These are phyloP conservation scores for Mustela nigripes DNA, from an alignment of 2,113 vertebrate species.

Conservation along the genomic window DNA sequence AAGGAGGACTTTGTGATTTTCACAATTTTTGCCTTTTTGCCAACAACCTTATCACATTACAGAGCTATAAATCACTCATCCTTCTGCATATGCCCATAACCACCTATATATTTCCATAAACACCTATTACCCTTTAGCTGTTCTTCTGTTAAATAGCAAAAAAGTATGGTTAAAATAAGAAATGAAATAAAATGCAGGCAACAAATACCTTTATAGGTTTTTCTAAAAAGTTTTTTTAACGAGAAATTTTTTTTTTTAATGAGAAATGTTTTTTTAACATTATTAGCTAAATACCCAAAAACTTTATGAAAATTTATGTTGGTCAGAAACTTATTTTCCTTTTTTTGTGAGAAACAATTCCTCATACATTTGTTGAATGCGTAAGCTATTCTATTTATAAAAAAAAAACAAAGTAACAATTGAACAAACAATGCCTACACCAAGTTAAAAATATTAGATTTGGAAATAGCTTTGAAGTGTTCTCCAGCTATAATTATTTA, in stretches of 20 bases:
- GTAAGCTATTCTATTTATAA: constrained; percentile 35
- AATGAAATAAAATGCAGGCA: neutral
- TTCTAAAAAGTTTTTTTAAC: neutral
- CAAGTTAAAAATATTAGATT: constrained; percentile 52
- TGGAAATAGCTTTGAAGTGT: constrained; percentile 47
- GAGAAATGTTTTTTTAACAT: too few relatives aligned
- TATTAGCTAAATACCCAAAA: neutral
- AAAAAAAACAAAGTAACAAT: neutral
- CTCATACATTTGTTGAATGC: neutral
- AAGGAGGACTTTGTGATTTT: neutral
- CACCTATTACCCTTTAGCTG: neutral
- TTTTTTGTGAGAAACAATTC: constrained; percentile 6
- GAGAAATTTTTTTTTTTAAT: too few relatives aligned
- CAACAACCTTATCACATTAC: neutral
- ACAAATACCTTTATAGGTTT: neutral
- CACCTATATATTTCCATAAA: neutral
- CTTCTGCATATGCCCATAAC: neutral
- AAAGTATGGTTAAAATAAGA: neutral
- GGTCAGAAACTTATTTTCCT: neutral
- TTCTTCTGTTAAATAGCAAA: neutral
- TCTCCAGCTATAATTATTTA: constrained; percentile 35
- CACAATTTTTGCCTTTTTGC: neutral
- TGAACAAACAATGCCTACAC: constrained; percentile 31
- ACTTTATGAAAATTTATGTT: neutral
- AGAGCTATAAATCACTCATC: neutral